phyloP scores from a whole-genome alignment of 1,140 invertebrate species.

The Octopus bimaculoides region DNA sequence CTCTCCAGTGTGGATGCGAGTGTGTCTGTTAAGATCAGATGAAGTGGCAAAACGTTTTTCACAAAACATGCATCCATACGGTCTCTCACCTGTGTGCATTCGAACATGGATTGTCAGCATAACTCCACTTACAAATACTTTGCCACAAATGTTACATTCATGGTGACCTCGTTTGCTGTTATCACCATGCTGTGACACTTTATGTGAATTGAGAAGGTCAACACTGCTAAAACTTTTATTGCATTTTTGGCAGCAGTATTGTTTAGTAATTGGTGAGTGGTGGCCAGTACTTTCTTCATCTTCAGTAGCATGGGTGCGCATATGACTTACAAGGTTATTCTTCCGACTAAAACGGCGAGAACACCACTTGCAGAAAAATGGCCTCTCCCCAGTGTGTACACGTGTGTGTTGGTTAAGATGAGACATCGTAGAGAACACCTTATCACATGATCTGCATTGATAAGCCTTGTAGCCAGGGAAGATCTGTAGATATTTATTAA shows the following conservation, averaged over 20 bases:
- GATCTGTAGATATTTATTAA: not conserved
- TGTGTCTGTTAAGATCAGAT: conserved; percentile 31
- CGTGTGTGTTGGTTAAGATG: conserved; percentile 26
- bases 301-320: conserved; percentile 14
- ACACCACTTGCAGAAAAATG: conserved; percentile 83
- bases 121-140: conserved; percentile 14
- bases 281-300: not conserved
- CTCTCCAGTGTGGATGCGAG: conserved; percentile 20
- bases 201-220: not conserved
- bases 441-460: conserved; percentile 14
- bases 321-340: conserved; percentile 78
- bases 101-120: conserved; percentile 21
- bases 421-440: conserved; percentile 17
- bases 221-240: not conserved
- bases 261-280: not conserved
- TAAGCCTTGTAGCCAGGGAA: not conserved
- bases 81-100: conserved; percentile 34
- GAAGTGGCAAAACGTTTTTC: conserved; percentile 33
- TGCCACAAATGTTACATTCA: conserved; percentile 15
- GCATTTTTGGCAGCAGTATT: not conserved
- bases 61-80: conserved; percentile 32
- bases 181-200: not conserved
- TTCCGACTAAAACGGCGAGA: conserved; percentile 87
- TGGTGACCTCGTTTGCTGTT: not conserved
- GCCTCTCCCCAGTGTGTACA: conserved; percentile 79